Conservation (phyloP, 1,140 invertebrate genomes). For the Drosophila aff. region DNA sequence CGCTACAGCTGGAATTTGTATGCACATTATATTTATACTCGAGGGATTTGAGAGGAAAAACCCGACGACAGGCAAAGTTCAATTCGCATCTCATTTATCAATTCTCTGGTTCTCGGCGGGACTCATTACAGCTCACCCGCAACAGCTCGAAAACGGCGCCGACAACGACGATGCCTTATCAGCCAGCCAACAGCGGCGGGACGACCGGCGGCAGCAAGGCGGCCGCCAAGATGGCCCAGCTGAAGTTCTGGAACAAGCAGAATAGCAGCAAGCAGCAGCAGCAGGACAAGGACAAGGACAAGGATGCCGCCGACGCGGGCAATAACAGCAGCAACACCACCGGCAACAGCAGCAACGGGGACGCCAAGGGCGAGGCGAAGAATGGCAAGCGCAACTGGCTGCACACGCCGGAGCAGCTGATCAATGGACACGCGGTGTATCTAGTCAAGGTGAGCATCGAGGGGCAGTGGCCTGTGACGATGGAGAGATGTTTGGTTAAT, state of each 20-base stretch:
- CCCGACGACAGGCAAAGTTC: slow-evolving; percentile 50
- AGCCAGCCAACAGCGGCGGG: slow-evolving; percentile 69
- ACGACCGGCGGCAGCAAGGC: slow-evolving; percentile 59
- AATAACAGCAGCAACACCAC: slow-evolving; percentile 75
- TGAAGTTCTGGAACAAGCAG: slow-evolving; percentile 88
- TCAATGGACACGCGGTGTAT: slow-evolving; percentile 97
- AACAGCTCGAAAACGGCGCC: slow-evolving; percentile 36
- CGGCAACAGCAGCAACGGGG: slow-evolving; percentile 73
- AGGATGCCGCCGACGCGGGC: slow-evolving; percentile 66
- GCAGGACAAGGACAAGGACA: slow-evolving; percentile 54
- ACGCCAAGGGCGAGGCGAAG: slow-evolving; percentile 68
- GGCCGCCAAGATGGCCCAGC: slow-evolving; percentile 86
- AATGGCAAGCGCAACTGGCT: slow-evolving; percentile 92
- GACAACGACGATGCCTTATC: slow-evolving; percentile 68
- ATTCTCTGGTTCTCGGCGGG: slow-evolving; percentile 7
- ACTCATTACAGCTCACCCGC: slow-evolving; percentile 19
- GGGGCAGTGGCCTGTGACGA: slow-evolving; percentile 30
- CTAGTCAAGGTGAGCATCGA: slow-evolving; percentile 94
- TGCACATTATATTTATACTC: slow-evolving; percentile 47
- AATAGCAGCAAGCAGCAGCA: slow-evolving; percentile 85
- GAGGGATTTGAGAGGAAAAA: slow-evolving; percentile 53
- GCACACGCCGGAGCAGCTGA: slow-evolving; percentile 96
- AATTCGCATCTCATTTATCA: slow-evolving; percentile 40
- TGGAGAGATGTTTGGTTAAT: neutral
- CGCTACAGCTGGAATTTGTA: slow-evolving; percentile 48